A percentile compares a stretch with the other conserved stretches of the same genome.
Evolutionary conservation across 1,140 invertebrate genomes (phyloP).

Genomic region (Myzus persicae): DNA sequence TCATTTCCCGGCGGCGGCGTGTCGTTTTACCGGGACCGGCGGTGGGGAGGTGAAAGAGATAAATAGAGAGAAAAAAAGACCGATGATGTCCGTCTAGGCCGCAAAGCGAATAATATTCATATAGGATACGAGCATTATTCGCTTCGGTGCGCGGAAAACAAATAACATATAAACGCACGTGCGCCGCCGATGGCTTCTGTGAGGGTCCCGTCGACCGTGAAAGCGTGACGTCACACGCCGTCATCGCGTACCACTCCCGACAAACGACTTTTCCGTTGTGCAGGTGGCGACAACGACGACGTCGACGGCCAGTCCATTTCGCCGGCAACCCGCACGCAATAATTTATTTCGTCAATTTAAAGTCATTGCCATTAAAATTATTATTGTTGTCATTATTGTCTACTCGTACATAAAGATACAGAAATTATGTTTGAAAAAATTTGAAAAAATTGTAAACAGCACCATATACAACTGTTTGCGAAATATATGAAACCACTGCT

Average conservation of each 20-base stretch:
- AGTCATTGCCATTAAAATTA: background rate
- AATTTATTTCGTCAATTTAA: background rate
- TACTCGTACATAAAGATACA: background rate
- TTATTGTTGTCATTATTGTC: background rate
- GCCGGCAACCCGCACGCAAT: background rate
- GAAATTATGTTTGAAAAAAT: background rate
- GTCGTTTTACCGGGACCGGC: background rate
- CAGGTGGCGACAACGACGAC: no score
- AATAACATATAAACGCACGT: constrained; percentile 20
- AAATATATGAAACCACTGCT: background rate
- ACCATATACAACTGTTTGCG: background rate
- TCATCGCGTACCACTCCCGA: background rate
- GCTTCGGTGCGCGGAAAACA: background rate
- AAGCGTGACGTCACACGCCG: constrained; percentile 18
- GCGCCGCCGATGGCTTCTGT: background rate
- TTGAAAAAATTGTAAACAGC: no score
- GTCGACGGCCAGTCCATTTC: background rate
- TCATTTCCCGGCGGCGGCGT: background rate
- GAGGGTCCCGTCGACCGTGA: constrained; percentile 28
- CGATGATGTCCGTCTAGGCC: background rate
- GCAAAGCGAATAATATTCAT: background rate
- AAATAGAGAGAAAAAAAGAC: background rate
- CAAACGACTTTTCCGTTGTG: background rate
- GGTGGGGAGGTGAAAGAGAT: background rate
- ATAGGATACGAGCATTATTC: background rate